Percentiles rank a stretch among this genome's conserved stretches.
Conservation (phyloP, 2,113 vertebrate species). For the Athene cunicularia region DNA sequence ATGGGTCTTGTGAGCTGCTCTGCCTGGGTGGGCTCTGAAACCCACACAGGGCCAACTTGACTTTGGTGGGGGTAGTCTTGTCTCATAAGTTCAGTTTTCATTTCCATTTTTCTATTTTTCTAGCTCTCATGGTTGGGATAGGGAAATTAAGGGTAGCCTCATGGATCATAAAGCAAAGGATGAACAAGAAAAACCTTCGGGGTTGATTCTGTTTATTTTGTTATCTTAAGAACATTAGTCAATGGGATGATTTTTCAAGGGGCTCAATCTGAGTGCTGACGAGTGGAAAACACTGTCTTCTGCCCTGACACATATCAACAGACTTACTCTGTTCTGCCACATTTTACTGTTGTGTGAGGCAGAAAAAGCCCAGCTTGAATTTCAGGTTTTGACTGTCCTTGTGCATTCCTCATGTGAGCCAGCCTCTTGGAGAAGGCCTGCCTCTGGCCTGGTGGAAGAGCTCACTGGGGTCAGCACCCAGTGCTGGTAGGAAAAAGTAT, state of each 20-base stretch:
- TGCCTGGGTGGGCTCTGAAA: slow-evolving; percentile 58
- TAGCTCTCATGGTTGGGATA: not conserved
- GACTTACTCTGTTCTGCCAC: not conserved
- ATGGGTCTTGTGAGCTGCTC: not conserved
- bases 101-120: slow-evolving; percentile 47
- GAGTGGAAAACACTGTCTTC: not conserved
- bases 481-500: not conserved
- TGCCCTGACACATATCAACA: not conserved
- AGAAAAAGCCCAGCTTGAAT: not conserved
- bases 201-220: slow-evolving; percentile 8
- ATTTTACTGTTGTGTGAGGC: not conserved
- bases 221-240: slow-evolving; percentile 1
- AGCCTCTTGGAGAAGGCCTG: not conserved
- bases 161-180: slow-evolving; percentile 37
- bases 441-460: not conserved
- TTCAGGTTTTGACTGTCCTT: not conserved
- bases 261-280: not conserved
- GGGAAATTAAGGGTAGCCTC: not conserved
- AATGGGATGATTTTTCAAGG: not conserved
- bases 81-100: slow-evolving; percentile 31
- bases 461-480: not conserved
- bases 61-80: not conserved
- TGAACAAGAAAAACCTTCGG: not conserved
- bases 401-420: not conserved
- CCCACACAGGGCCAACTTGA: slow-evolving; percentile 16